Percentiles rank a stretch among this genome's conserved stretches.
phyloP scores from a whole-genome alignment of 2,888 invertebrate genomes.

The Sesia bembeciformis region DNA sequence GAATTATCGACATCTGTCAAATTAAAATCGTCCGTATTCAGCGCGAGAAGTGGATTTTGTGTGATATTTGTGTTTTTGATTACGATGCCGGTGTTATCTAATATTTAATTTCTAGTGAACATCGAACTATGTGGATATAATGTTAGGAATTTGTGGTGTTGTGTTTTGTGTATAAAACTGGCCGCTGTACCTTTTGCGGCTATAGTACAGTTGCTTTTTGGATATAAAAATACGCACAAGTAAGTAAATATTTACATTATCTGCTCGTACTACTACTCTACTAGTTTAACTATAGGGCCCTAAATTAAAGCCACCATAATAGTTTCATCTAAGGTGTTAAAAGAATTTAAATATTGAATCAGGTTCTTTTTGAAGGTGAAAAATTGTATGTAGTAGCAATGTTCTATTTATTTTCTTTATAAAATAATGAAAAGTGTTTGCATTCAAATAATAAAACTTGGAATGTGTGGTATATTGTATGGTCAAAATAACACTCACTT shows the following conservation, averaged over 20 bases:
- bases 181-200: constrained; percentile 32
- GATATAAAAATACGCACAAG: constrained; percentile 58
- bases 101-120: constrained; percentile 31
- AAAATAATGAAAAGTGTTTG: too few relatives aligned
- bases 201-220: constrained; percentile 36
- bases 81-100: constrained; percentile 31
- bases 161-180: constrained; percentile 43
- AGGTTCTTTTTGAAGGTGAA: too few relatives aligned
- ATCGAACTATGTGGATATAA: constrained; percentile 43
- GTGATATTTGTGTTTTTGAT: constrained; percentile 25
- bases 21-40: constrained; percentile 27
- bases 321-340: too few relatives aligned
- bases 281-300: too few relatives aligned
- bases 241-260: constrained; percentile 63
- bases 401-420: too few relatives aligned
- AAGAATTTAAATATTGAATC: too few relatives aligned
- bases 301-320: too few relatives aligned
- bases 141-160: constrained; percentile 53
- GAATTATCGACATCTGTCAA: constrained; percentile 57
- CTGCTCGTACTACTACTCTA: neutral
- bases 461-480: too few relatives aligned
- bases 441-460: too few relatives aligned
- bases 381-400: too few relatives aligned
- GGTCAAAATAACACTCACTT: too few relatives aligned
- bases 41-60: constrained; percentile 27